Conservation (phyloP, 2,113 vertebrate species). For the Laterallus jamaicensis region DNA sequence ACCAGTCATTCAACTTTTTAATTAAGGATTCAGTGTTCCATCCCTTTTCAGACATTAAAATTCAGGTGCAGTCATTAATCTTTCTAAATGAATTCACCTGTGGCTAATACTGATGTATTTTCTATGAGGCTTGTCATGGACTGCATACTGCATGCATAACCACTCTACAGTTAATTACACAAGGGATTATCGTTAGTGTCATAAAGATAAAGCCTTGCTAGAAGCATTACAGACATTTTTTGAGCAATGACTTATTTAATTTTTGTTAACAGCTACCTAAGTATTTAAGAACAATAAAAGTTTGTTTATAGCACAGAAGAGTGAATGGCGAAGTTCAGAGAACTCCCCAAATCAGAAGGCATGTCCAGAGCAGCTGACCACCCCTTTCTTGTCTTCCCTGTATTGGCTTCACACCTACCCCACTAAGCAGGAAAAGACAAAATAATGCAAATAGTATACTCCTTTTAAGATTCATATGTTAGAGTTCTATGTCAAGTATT, state of each 20-base stretch:
- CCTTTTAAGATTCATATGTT: background rate
- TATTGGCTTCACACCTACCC: background rate
- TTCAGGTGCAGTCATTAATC: conserved; percentile 89
- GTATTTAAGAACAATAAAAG: conserved; percentile 70
- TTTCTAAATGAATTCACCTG: conserved; percentile 91
- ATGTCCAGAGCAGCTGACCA: background rate
- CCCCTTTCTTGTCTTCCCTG: background rate
- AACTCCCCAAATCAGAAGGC: background rate
- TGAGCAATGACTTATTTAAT: conserved; percentile 75
- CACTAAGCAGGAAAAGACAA: background rate
- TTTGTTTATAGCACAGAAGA: conserved; percentile 50
- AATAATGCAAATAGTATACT: background rate
- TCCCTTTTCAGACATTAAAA: conserved; percentile 86
- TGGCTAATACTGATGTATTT: conserved; percentile 90
- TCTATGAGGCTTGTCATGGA: conserved; percentile 88
- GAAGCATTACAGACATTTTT: conserved; percentile 73
- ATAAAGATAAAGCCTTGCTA: conserved; percentile 82
- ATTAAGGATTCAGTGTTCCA: conserved; percentile 88
- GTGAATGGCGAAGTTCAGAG: conserved; percentile 23
- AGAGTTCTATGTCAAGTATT: background rate
- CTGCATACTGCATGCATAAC: conserved; percentile 82
- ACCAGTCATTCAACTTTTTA: conserved; percentile 87
- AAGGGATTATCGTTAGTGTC: conserved; percentile 86
- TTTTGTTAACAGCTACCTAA: conserved; percentile 74
- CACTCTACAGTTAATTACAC: conserved; percentile 86